These are phyloP conservation scores for Penaeus japonicus DNA, from an alignment of 1,140 invertebrate species.

Conservation along the genomic window DNA sequence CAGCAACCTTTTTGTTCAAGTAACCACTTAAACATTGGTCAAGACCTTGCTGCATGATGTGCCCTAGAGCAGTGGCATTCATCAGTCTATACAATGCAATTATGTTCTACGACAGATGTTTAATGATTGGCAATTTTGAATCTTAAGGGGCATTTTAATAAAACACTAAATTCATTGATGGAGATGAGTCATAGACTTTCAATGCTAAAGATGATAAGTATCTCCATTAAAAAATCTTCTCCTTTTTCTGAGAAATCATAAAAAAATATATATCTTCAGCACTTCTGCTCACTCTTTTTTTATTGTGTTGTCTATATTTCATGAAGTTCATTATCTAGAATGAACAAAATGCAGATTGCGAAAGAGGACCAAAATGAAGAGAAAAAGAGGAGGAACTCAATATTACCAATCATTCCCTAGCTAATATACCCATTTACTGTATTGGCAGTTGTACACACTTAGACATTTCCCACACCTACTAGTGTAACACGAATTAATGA, in stretches of 20 bases:
- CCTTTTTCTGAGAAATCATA: no score
- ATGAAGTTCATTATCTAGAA: no score
- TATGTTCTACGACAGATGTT: background rate
- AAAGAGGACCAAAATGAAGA: no score
- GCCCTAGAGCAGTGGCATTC: background rate
- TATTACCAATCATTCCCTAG: background rate
- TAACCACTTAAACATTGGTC: slow-evolving; percentile 2
- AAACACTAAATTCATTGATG: background rate
- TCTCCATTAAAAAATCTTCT: no score
- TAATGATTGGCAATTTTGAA: slow-evolving; percentile 9
- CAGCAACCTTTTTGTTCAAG: no score
- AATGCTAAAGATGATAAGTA: no score
- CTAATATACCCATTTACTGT: background rate
- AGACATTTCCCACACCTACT: slow-evolving; percentile 3
- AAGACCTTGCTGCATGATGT: slow-evolving; percentile 1
- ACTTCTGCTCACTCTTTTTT: background rate
- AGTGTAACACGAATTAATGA: background rate
- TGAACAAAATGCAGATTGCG: no score
- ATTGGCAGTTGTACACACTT: slow-evolving; percentile 1
- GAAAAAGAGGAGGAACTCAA: background rate
- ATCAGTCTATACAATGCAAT: slow-evolving; percentile 11
- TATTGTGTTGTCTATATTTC: background rate
- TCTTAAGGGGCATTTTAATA: background rate
- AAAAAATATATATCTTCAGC: no score
- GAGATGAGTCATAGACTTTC: no score